phyloP scores from a whole-genome alignment of 2,888 invertebrate genomes.

The Acronicta leporina region DNA sequence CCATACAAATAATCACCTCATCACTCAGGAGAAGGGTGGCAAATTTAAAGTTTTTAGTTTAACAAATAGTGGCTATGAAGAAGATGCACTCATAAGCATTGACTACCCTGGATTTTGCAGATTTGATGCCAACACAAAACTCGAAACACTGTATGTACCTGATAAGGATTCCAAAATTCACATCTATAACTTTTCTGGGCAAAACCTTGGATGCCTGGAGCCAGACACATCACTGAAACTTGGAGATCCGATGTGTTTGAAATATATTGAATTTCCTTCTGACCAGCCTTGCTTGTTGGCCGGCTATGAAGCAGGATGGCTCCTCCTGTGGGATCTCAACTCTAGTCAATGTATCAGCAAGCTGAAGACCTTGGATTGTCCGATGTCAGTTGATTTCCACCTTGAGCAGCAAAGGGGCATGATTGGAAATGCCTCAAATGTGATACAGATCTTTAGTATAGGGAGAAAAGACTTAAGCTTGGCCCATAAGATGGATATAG shows the following conservation, averaged over 20 bases:
- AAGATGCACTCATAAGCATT: slow-evolving; percentile 88
- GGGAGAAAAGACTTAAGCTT: slow-evolving; percentile 87
- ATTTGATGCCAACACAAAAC: slow-evolving; percentile 89
- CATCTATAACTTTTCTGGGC: slow-evolving; percentile 85
- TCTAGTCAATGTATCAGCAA: slow-evolving; percentile 89
- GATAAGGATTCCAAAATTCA: slow-evolving; percentile 88
- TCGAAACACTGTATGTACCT: slow-evolving; percentile 91
- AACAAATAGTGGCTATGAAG: slow-evolving; percentile 89
- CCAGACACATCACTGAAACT: slow-evolving; percentile 81
- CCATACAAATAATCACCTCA: slow-evolving; percentile 89
- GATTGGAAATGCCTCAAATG: slow-evolving; percentile 90
- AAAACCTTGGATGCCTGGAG: slow-evolving; percentile 76
- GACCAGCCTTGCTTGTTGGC: slow-evolving; percentile 89
- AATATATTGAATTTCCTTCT: slow-evolving; percentile 82
- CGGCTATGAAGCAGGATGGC: slow-evolving; percentile 93
- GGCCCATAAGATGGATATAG: slow-evolving; percentile 89
- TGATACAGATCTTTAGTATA: slow-evolving; percentile 90
- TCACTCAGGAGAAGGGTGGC: slow-evolving; percentile 94
- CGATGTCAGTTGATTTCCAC: slow-evolving; percentile 93
- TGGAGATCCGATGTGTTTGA: slow-evolving; percentile 91
- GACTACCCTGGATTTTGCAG: slow-evolving; percentile 93
- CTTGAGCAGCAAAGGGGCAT: slow-evolving; percentile 90
- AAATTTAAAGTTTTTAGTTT: slow-evolving; percentile 91
- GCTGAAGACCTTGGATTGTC: slow-evolving; percentile 90
- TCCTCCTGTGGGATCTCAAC: slow-evolving; percentile 92